These are phyloP conservation scores for Raja brachyura DNA, from an alignment of 2,113 vertebrate genomes.

Conservation along the genomic window DNA sequence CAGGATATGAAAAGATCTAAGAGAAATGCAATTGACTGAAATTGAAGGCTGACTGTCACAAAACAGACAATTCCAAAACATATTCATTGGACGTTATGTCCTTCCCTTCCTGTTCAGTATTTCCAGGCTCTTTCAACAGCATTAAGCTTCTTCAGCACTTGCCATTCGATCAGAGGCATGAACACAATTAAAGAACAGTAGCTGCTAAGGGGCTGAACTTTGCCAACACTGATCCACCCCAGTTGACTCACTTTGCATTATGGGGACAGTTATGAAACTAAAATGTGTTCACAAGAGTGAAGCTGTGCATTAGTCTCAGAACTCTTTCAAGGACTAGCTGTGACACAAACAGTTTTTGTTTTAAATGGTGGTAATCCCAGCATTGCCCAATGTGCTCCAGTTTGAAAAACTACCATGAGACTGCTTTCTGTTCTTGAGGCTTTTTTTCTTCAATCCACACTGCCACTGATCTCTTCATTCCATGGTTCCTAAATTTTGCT, in stretches of 20 bases:
- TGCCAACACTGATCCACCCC: background rate
- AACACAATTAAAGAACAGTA: background rate
- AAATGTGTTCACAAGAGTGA: background rate
- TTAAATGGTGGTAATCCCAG: too few species aligned
- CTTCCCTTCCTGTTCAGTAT: background rate
- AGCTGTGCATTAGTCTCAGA: background rate
- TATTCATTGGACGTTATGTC: background rate
- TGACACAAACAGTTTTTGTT: background rate
- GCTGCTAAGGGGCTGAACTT: background rate
- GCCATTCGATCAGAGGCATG: background rate
- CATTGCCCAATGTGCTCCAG: too few species aligned
- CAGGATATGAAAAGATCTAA: background rate
- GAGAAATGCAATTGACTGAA: background rate
- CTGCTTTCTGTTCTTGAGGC: too few species aligned
- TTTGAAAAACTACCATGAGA: too few species aligned
- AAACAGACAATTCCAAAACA: background rate
- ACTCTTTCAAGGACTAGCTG: background rate
- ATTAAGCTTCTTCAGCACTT: background rate
- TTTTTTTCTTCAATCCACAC: too few species aligned
- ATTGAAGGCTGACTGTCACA: background rate
- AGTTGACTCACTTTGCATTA: background rate
- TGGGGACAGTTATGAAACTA: background rate
- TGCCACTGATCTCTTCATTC: too few species aligned
- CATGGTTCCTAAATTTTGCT: too few species aligned
- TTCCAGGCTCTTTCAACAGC: background rate